Evolutionary conservation across 1,140 invertebrate genomes (phyloP), one percentile per base, ranked within the genome.

Genomic region (Varroa destructor): DNA sequence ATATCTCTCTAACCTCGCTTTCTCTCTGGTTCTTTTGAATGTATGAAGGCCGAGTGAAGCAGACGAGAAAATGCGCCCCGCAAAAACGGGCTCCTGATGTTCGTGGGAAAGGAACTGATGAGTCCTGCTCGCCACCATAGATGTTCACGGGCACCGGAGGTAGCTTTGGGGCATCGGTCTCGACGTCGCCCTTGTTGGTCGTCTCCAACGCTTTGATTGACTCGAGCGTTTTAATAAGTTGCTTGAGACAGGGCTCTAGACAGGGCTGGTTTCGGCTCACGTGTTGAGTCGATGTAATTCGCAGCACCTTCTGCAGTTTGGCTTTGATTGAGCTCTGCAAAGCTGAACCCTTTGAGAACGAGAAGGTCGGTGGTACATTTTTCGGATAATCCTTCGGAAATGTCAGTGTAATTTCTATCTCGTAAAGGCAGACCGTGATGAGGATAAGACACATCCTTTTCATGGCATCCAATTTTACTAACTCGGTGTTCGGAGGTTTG

Each of bases 61-160:
- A 73, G 73, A 8, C 46, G 70, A 57, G 70, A 64, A 56, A 76
- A 77, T 72, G 80, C 43, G 88, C 88, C 55, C 87, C 87, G 80
- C 89, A 93, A 83, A 96, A 97, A 77, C 88, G 88, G 0, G 90
- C 92, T 3, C 92, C 92, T 12, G 90, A 94, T 0, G 92, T 96
- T 71, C 91, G 82, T 0, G 93, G 93, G 81, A 94, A 97, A 0
- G 93, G 93, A 74, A 97, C 89, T 75, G 87, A 90, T n/a, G 87
- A 76, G 75, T 83, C 82, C 70, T 79, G 78, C 75, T 78, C 79
- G 46, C 77, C 77, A 51, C 77, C 78, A 71, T 79, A 80, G 43
- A 74, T 73, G 43, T 74, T 74, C 56, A 46, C 72, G n/a, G 71
- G 72, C 1, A 75, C 42, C 6, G 75, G 64, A 37, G 73, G 46